phyloP scores from a whole-genome alignment of 2,113 vertebrate genomes.

The Cyanistes caeruleus region DNA sequence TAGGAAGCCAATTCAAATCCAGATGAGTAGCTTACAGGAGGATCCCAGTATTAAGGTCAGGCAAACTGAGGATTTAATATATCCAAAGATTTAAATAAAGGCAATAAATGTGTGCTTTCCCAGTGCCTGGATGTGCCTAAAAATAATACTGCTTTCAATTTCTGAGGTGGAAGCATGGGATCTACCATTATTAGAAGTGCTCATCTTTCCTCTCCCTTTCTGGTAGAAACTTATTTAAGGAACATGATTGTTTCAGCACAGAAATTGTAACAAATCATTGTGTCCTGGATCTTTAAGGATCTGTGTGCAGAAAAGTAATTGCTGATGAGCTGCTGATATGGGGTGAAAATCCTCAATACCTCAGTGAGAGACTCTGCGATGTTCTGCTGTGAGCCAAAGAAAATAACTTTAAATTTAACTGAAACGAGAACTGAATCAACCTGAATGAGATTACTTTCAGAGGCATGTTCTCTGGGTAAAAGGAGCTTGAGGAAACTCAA shows the following conservation, averaged over 20 bases:
- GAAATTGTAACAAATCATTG: slow-evolving; percentile 39
- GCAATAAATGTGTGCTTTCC: not conserved
- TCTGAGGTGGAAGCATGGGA: not conserved
- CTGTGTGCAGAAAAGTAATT: slow-evolving; percentile 64
- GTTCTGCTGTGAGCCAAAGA: slow-evolving; percentile 57
- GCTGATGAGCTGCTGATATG: slow-evolving; percentile 59
- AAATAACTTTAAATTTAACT: slow-evolving; percentile 65
- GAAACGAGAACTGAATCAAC: slow-evolving; percentile 49
- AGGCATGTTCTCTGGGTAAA: not conserved
- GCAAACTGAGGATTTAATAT: not conserved
- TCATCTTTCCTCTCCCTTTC: not conserved
- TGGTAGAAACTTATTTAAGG: slow-evolving; percentile 16
- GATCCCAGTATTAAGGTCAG: not conserved
- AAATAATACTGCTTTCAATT: not conserved
- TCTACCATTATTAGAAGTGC: not conserved
- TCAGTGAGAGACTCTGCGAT: slow-evolving; percentile 11
- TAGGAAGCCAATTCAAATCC: not conserved
- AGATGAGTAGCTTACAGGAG: not conserved
- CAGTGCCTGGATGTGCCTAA: not conserved
- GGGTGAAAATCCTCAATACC: slow-evolving; percentile 57
- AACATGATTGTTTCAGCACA: slow-evolving; percentile 44
- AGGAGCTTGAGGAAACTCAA: slow-evolving; percentile 19
- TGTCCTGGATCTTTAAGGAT: slow-evolving; percentile 63
- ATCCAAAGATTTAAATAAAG: not conserved
- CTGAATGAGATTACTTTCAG: slow-evolving; percentile 59